These are phyloP conservation scores for Eledona agricola DNA, from an alignment of 2,888 invertebrate species.

Conservation along the genomic window DNA sequence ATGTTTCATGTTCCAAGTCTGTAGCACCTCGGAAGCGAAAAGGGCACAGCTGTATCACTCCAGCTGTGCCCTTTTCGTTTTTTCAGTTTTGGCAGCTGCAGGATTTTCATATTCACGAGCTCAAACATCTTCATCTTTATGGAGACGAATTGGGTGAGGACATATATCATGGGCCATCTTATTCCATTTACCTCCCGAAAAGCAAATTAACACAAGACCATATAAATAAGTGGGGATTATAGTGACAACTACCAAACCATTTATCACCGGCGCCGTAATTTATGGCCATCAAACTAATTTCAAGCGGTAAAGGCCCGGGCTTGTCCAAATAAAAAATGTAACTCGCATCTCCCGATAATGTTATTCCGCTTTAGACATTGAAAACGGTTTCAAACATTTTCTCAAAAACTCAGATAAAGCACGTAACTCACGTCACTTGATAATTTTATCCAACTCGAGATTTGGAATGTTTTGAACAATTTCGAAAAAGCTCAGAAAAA, in stretches of 20 bases:
- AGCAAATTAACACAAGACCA: conserved; percentile 20
- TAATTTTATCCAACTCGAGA: too few relatives aligned
- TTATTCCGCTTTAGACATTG: too few relatives aligned
- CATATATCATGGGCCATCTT: conserved; percentile 19
- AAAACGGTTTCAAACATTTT: too few relatives aligned
- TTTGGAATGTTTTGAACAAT: too few relatives aligned
- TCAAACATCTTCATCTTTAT: too few relatives aligned
- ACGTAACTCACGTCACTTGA: too few relatives aligned
- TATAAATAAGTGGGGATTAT: conserved; percentile 26
- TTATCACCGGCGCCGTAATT: conserved; percentile 23
- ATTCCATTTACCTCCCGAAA: conserved; percentile 26
- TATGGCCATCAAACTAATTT: conserved; percentile 28
- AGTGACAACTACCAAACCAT: conserved; percentile 27
- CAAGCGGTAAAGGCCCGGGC: conserved; percentile 14
- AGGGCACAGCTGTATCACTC: conserved; percentile 24
- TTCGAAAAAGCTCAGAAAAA: too few relatives aligned
- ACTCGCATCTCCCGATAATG: conserved; percentile 1
- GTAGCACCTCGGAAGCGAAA: conserved; percentile 12
- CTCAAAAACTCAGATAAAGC: too few relatives aligned
- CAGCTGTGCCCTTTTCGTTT: conserved; percentile 1
- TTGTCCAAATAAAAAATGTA: conserved; percentile 19
- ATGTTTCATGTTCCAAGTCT: conserved; percentile 19
- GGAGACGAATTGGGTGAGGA: background rate
- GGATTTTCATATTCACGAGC: conserved; percentile 14
- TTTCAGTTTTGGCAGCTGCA: conserved; percentile 10